phyloP scores from a whole-genome alignment of 2,797 vertebrate species.

The Sebastes iracundus region DNA sequence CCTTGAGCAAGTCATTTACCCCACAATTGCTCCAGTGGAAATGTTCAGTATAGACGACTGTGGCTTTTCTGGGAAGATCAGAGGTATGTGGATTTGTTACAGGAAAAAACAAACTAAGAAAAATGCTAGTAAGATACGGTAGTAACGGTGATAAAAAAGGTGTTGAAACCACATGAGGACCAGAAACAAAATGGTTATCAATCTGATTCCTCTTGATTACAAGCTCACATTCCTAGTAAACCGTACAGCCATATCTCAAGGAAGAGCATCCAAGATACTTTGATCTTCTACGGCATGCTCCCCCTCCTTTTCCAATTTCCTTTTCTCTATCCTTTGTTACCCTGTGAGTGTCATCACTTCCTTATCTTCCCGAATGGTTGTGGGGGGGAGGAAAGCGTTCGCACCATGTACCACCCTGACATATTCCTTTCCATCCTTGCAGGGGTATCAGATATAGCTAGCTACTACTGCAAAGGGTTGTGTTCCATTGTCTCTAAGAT shows the following conservation, averaged over 20 bases:
- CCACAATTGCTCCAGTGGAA: conserved; percentile 26
- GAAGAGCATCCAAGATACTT: conserved; percentile 49
- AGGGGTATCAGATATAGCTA: conserved; percentile 56
- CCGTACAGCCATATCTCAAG: conserved; percentile 41
- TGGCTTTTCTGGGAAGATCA: conserved; percentile 9
- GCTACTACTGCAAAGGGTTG: conserved; percentile 14
- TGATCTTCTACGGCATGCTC: conserved; percentile 35
- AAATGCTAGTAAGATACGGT: not conserved
- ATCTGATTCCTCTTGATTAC: conserved; percentile 32
- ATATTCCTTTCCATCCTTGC: conserved; percentile 44
- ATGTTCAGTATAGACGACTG: not conserved
- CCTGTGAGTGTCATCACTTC: conserved; percentile 65
- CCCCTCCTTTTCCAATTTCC: conserved; percentile 71
- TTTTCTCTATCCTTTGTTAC: conserved; percentile 68
- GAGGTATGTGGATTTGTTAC: not conserved
- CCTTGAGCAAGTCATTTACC: conserved; percentile 56
- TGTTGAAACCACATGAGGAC: not conserved
- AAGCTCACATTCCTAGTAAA: conserved; percentile 36
- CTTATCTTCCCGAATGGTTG: conserved; percentile 66
- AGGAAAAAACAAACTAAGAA: not conserved
- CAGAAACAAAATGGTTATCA: conserved; percentile 22
- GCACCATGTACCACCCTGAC: conserved; percentile 56
- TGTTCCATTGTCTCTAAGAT: conserved; percentile 35
- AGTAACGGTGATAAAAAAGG: not conserved
- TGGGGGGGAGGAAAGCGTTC: conserved; percentile 36